Percentiles rank a stretch among this genome's conserved stretches.
phyloP scores from a whole-genome alignment of 2,888 invertebrate genomes.

The Cheiracanthium punctorium region DNA sequence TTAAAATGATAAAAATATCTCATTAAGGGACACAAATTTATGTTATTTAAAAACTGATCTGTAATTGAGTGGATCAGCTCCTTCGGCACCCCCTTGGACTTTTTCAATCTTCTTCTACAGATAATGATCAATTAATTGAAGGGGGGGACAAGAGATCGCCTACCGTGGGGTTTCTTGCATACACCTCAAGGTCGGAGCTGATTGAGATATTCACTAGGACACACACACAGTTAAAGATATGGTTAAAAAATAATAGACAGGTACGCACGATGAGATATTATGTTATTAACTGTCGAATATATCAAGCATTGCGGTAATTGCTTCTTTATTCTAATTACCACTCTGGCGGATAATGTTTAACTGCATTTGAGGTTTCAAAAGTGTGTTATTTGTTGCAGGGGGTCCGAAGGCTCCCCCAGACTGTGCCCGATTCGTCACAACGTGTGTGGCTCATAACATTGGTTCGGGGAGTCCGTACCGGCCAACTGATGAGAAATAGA shows the following conservation, averaged over 20 bases:
- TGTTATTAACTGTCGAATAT: slow-evolving; percentile 1
- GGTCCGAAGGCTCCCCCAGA: neutral
- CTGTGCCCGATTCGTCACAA: neutral
- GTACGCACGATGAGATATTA: neutral
- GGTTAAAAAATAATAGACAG: neutral
- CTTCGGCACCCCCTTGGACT: neutral
- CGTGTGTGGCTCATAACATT: neutral
- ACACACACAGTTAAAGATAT: slow-evolving; percentile 6
- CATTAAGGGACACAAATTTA: neutral
- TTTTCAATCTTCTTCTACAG: neutral
- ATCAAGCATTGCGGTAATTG: neutral
- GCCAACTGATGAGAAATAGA: neutral
- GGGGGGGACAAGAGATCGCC: neutral
- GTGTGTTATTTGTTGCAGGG: neutral
- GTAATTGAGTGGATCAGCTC: neutral
- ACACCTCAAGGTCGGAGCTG: neutral
- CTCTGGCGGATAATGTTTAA: neutral
- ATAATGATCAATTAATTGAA: slow-evolving; percentile 13
- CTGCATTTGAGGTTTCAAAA: neutral
- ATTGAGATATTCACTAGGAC: slow-evolving; percentile 3
- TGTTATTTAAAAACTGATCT: neutral
- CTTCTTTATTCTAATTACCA: slow-evolving; percentile 4
- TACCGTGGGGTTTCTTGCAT: neutral
- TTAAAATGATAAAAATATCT: neutral
- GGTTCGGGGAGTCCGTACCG: neutral